Evolutionary conservation across 2,888 invertebrate species (phyloP).

Genomic region (Periphyllus acericola): DNA sequence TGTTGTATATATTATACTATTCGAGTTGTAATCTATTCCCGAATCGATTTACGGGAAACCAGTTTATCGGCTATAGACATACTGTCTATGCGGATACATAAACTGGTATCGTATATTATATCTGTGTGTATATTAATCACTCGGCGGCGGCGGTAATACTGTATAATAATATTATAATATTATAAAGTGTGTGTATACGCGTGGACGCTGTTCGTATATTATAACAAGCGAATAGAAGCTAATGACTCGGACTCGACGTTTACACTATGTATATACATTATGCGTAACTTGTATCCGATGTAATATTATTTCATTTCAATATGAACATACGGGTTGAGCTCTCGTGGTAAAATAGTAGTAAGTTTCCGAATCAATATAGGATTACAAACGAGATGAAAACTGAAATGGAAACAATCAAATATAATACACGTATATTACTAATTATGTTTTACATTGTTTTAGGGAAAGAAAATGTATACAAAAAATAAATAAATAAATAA

Average conservation of each 20-base stretch:
- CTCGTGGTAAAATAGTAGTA: too few relatives aligned
- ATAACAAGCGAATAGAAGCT: conserved; percentile 21
- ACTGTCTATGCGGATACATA: conserved; percentile 47
- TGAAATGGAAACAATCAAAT: too few relatives aligned
- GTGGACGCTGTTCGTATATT: not conserved
- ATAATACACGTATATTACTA: too few relatives aligned
- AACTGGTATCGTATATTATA: conserved; percentile 48
- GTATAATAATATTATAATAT: not conserved
- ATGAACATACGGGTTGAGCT: too few relatives aligned
- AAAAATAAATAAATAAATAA: too few relatives aligned
- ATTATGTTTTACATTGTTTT: too few relatives aligned
- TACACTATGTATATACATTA: not conserved
- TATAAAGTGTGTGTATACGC: not conserved
- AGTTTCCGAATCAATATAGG: too few relatives aligned
- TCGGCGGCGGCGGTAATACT: not conserved
- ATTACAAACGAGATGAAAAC: too few relatives aligned
- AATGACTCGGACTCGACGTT: conserved; percentile 29
- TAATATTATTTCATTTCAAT: too few relatives aligned
- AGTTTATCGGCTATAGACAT: conserved; percentile 39
- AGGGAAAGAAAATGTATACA: too few relatives aligned
- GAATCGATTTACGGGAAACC: conserved; percentile 39
- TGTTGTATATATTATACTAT: conserved; percentile 14
- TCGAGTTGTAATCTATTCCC: conserved; percentile 27
- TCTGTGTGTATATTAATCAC: conserved; percentile 42
- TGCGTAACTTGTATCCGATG: too few relatives aligned